phyloP scores from a whole-genome alignment of 92 coral and sea anemone species.

The Isaurus tuberculatus region DNA sequence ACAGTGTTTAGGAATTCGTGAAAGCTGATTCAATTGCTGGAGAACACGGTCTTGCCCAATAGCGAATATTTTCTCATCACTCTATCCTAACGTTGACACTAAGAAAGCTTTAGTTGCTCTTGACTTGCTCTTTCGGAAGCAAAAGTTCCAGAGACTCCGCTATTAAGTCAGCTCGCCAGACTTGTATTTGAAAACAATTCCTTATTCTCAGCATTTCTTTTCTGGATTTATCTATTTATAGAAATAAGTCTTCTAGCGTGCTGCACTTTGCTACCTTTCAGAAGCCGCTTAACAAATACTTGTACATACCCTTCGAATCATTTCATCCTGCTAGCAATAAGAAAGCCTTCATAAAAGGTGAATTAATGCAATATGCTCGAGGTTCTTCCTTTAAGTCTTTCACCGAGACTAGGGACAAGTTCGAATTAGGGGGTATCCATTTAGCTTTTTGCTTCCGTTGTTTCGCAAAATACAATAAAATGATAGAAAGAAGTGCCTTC shows the following conservation, averaged over 20 bases:
- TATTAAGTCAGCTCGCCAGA: constrained; percentile 57
- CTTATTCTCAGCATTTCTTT: background rate
- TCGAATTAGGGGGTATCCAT: constrained; percentile 39
- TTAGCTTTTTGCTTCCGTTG: constrained; percentile 28
- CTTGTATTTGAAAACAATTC: constrained; percentile 50
- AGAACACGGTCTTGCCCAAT: background rate
- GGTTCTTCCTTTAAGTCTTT: constrained; percentile 45
- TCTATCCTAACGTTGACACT: background rate
- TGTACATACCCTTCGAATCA: constrained; percentile 58
- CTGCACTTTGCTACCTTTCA: no score
- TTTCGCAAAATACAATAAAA: constrained; percentile 26
- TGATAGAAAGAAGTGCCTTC: constrained; percentile 7
- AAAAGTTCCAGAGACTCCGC: constrained; percentile 46
- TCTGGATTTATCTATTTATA: no score
- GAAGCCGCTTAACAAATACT: constrained; percentile 56
- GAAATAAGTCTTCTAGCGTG: no score
- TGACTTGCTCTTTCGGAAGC: constrained; percentile 15
- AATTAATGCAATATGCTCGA: constrained; percentile 46
- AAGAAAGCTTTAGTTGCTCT: constrained; percentile 5
- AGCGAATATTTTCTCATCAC: background rate
- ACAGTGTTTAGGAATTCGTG: no score
- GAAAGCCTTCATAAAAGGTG: constrained; percentile 63
- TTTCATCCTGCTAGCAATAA: constrained; percentile 58
- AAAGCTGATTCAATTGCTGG: no score
- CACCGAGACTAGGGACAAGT: constrained; percentile 18